Conservation (phyloP, 2,113 vertebrate genomes). For the Indri indri region DNA sequence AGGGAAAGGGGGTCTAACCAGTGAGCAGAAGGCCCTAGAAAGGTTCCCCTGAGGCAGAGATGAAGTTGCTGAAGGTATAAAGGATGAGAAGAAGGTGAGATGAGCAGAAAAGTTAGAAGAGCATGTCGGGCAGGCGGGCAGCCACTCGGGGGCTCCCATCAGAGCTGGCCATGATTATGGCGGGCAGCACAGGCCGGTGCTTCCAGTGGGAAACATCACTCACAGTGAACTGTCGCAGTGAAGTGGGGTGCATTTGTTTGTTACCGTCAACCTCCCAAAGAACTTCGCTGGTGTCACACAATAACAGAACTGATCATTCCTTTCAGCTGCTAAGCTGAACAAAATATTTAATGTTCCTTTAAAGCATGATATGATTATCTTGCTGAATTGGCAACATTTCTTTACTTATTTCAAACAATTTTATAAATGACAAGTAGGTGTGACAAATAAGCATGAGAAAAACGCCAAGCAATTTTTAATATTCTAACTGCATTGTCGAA, state of each 20-base stretch:
- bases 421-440: not conserved
- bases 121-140: not conserved
- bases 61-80: not conserved
- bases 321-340: not conserved
- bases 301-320: not conserved
- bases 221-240: not conserved
- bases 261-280: not conserved
- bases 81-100: not conserved
- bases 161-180: not conserved
- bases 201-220: not conserved
- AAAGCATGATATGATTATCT: not conserved
- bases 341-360: not conserved
- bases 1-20: not conserved
- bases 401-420: not conserved
- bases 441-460: not conserved
- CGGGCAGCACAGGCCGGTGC: not conserved
- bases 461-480: not conserved
- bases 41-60: not conserved
- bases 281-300: fast-evolving
- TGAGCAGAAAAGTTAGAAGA: not conserved
- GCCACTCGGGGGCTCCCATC: too few species aligned
- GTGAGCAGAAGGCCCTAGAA: not conserved
- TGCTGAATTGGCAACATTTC: not conserved
- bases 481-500: not conserved
- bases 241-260: not conserved